A percentile compares a stretch with the other conserved stretches of the same genome.
phyloP scores from a whole-genome alignment of 2,888 invertebrate species.

The Salpingus planirostris region DNA sequence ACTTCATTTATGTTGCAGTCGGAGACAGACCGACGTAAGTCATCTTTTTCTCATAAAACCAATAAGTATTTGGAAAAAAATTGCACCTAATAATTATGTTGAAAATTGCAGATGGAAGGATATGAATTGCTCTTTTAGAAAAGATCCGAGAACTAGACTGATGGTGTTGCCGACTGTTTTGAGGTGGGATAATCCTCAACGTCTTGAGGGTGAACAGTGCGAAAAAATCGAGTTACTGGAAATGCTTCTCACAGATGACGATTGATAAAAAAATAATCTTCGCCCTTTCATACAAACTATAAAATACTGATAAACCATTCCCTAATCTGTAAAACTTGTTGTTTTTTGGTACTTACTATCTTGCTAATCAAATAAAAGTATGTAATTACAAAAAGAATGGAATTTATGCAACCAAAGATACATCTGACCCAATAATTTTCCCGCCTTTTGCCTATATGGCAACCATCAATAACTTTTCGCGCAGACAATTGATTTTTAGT shows the following conservation, averaged over 20 bases:
- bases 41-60: constrained; percentile 1
- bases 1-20: constrained; percentile 70
- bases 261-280: too few relatives aligned
- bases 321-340: too few relatives aligned
- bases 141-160: constrained; percentile 59
- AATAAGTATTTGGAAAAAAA: not conserved
- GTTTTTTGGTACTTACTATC: too few relatives aligned
- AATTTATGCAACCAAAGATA: too few relatives aligned
- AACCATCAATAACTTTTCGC: too few relatives aligned
- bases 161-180: constrained; percentile 76
- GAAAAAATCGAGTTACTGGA: constrained; percentile 63
- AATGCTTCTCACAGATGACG: constrained; percentile 70
- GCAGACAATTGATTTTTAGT: too few relatives aligned
- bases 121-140: constrained; percentile 70
- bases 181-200: constrained; percentile 68
- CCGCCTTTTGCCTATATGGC: too few relatives aligned
- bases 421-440: too few relatives aligned
- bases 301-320: too few relatives aligned
- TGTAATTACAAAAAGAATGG: too few relatives aligned
- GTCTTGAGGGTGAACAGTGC: constrained; percentile 71
- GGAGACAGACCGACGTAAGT: constrained; percentile 69
- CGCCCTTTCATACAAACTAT: too few relatives aligned
- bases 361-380: too few relatives aligned
- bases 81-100: not conserved
- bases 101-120: constrained; percentile 91